Conservation (phyloP, 2,888 invertebrate species). For the Phymatocera aterrima region DNA sequence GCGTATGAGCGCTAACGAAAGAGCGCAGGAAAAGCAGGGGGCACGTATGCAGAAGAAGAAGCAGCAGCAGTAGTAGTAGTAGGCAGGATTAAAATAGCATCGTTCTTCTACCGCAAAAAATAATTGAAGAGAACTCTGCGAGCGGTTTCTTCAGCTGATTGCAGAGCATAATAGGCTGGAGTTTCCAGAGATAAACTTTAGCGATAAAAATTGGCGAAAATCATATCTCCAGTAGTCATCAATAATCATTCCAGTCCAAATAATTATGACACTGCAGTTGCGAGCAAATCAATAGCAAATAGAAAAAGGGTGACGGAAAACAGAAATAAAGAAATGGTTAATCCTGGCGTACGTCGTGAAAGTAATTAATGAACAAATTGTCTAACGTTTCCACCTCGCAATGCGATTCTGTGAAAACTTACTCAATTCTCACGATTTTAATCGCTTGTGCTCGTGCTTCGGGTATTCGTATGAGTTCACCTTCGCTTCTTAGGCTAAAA, state of each 20-base stretch:
- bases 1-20: constrained; percentile 32
- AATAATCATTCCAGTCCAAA: background rate
- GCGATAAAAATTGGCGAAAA: background rate
- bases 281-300: background rate
- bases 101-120: background rate
- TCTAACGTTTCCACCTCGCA: too few species aligned
- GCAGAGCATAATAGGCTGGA: background rate
- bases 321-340: too few species aligned
- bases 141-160: constrained; percentile 1
- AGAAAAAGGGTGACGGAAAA: too few species aligned
- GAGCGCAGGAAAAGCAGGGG: constrained; percentile 2
- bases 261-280: background rate
- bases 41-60: background rate
- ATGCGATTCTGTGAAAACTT: background rate
- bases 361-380: too few species aligned
- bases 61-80: too few species aligned
- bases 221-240: background rate
- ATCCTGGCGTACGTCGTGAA: too few species aligned
- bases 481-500: constrained; percentile 28
- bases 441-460: background rate
- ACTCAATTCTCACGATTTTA: background rate
- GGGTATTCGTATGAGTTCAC: constrained; percentile 8
- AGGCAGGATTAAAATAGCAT: constrained; percentile 31
- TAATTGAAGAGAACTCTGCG: background rate
- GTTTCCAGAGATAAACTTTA: background rate